phyloP scores from a whole-genome alignment of 2,888 invertebrate species.

The Ametastegia equiseti region DNA sequence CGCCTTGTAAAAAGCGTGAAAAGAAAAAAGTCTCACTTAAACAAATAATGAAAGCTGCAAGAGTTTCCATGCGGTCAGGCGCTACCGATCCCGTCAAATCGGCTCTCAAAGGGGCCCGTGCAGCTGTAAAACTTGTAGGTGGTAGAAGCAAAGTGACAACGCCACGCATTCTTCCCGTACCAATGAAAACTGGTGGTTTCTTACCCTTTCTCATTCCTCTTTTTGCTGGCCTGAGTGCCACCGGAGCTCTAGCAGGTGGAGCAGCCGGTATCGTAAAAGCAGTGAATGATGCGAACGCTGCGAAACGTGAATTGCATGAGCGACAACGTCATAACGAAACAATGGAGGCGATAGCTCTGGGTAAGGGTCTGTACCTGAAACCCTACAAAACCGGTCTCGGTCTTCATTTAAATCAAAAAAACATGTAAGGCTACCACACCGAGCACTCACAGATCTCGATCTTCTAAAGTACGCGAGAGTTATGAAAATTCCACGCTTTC shows the following conservation, averaged over 20 bases:
- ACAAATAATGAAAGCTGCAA: slow-evolving; percentile 42
- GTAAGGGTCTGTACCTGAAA: too few relatives aligned
- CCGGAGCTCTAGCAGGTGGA: too few relatives aligned
- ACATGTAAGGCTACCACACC: slow-evolving; percentile 49
- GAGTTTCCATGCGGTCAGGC: slow-evolving; percentile 11
- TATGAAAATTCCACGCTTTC: slow-evolving; percentile 51
- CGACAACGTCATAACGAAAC: slow-evolving; percentile 60
- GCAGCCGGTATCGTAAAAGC: too few relatives aligned
- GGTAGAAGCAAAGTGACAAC: slow-evolving; percentile 47
- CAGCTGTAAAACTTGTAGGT: slow-evolving; percentile 50
- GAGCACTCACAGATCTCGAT: slow-evolving; percentile 51
- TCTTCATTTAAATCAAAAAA: slow-evolving; percentile 50
- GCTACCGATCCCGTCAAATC: slow-evolving; percentile 40
- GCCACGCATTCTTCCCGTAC: slow-evolving; percentile 53
- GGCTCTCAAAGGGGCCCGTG: slow-evolving; percentile 50
- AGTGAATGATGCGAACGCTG: slow-evolving; percentile 58
- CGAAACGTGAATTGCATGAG: slow-evolving; percentile 58
- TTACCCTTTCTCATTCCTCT: slow-evolving; percentile 60
- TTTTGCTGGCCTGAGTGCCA: slow-evolving; percentile 59
- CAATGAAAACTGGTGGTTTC: slow-evolving; percentile 56
- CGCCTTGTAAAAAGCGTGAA: slow-evolving; percentile 23
- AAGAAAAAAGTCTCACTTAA: slow-evolving; percentile 28
- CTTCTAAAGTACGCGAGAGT: slow-evolving; percentile 49
- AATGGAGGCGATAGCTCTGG: slow-evolving; percentile 62
- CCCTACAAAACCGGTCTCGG: too few relatives aligned